Evolutionary conservation across 2,113 vertebrate genomes (phyloP), one percentile per base, ranked within the genome.

Genomic region (Leucopsar rothschildi): DNA sequence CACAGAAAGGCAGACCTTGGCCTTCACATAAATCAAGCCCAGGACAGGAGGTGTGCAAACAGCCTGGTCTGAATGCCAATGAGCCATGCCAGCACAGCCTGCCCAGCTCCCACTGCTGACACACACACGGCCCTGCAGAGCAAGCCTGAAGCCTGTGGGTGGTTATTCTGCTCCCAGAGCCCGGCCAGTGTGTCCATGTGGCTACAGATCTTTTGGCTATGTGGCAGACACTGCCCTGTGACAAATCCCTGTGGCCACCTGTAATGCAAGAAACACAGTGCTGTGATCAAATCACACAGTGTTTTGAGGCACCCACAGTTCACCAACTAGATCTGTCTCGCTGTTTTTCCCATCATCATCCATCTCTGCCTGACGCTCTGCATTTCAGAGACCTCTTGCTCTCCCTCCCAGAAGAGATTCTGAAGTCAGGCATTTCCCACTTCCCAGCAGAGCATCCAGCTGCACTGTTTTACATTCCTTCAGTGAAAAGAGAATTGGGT

Each of bases 201-300:
- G 50, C 83, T 70, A 12, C 0, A 0, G 76, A 81, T 33, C 31
- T 56, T 82, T 15, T 40, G 50, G 49, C 4, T 10, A 55, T n/a
- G 40, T 70, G 82, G 66, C 85, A 90, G 79, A 57, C 19, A 3
- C 14, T 11, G 57, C n/a, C 53, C 70, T 59, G 19, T 42, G 61
- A 86, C 37, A 82, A 93, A 79, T 39, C 68, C 59, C 92, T 35
- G 15, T 1, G 53, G 55, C 33, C 53, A 76, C 31, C 61, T 31
- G 79, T 55, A 63, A 69, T 2, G 22, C 0, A 0, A 50, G 47
- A 82, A 72, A 56, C 1, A 15, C 64, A 47, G 28, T 0, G 0
- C 53, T 49, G 60, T 15, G 39, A 77, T 72, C 52, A 53, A 70
- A 73, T 81, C 13, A 61, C 56, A 66, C 22, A 29, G 1, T 24